Conservation (phyloP, 2,797 vertebrate species). For the Chloroceryle amazona region DNA sequence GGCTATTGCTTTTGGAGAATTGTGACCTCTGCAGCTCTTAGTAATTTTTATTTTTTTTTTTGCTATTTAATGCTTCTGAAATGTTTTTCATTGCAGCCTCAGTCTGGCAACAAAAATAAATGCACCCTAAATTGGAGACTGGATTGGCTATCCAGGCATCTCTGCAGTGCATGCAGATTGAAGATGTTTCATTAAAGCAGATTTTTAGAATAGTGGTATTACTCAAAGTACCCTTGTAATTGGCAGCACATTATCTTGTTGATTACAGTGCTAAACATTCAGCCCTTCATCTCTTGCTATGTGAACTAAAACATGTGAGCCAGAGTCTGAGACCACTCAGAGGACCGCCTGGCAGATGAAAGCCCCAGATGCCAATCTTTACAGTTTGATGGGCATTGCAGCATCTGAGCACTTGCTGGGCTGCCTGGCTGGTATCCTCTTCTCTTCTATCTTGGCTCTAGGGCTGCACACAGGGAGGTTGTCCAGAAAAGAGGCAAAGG, state of each 20-base stretch:
- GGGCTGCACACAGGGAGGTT: neutral
- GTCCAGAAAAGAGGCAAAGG: neutral
- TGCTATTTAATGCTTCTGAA: neutral
- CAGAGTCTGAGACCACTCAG: neutral
- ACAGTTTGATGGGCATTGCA: neutral
- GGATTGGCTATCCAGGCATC: neutral
- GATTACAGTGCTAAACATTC: neutral
- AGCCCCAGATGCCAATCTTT: neutral
- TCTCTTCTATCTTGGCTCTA: neutral
- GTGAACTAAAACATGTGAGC: neutral
- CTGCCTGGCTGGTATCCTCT: neutral
- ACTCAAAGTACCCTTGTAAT: neutral
- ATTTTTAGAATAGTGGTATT: neutral
- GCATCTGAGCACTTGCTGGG: neutral
- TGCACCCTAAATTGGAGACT: neutral
- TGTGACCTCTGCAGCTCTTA: neutral
- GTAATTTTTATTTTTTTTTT: neutral
- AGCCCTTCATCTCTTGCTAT: neutral
- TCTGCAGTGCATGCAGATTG: neutral
- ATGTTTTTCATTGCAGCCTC: neutral
- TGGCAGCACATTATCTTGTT: neutral
- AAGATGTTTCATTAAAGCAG: neutral
- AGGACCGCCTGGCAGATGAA: neutral
- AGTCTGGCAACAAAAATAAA: neutral
- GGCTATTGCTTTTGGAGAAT: neutral